Evolutionary conservation across 2,797 vertebrate species (phyloP), one percentile per base, ranked within the genome.

Genomic region (Vespertilio murinus): DNA sequence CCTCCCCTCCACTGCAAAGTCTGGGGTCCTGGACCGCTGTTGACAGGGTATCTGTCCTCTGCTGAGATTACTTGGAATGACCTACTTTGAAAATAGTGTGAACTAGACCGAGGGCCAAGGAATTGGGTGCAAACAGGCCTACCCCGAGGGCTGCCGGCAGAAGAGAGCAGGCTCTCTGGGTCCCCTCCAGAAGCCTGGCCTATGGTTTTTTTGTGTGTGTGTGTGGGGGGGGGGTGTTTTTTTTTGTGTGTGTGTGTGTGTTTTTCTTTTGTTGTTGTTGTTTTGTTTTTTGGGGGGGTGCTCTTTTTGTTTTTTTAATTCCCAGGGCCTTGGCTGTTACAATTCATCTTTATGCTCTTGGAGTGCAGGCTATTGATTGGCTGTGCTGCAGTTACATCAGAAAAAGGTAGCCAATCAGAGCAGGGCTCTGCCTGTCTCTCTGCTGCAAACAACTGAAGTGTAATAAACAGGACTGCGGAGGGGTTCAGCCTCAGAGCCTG

Each of bases 361-460:
- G 88, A 97, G 96, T 97, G 95, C 82, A 18, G 90, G 85, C 38
- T 97, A 83, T 96, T 98, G 97, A 99, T 99, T 99, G 98, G 98
- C 91, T 98, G 94, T 69, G 88, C 67, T 89, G 91, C 94, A 89
- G 94, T 94, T 88, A 97, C 97, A 98, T 98, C 97, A 97, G 93
- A 97, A 95, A 49, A 59, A 96, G 93, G 86, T 94, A 96, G 97
- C 99, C 98, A 99, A 98, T 98, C 97, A 77, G 94, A 91, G 52
- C 28, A 67, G 96, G 97, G 91, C 97, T 98, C 96, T 97, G 97
- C 96, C 96, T 98, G 97, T 96, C 97, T 97, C 97, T 95, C 95
- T 84, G 97, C 96, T 95, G 94, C 95, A 93, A 98, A 98, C 98
- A 98, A 98, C 98, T 98, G 98, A 98, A 98, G 98, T 98, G 98